Conservation (phyloP, 2,797 vertebrate species). For the Sebastes reedi region DNA sequence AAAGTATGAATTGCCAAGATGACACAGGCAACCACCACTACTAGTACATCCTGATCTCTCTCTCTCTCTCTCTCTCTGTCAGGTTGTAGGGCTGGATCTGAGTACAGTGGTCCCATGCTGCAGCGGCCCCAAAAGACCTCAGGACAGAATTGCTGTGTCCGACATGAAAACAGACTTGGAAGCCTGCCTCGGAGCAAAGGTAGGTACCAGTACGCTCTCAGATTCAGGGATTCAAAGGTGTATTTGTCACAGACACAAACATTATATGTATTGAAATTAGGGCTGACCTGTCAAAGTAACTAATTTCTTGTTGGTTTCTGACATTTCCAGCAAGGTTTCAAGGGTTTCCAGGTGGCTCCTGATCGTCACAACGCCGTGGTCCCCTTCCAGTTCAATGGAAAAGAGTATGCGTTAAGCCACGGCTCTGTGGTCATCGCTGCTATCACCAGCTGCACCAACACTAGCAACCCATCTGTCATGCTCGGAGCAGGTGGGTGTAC, state of each 20-base stretch:
- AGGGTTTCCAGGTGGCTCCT: slow-evolving; percentile 91
- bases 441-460: slow-evolving; percentile 99
- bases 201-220: slow-evolving; percentile 40
- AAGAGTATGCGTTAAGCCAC: slow-evolving; percentile 86
- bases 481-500: slow-evolving; percentile 89
- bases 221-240: neutral
- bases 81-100: slow-evolving; percentile 95
- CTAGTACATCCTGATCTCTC: neutral
- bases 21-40: too few relatives aligned
- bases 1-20: neutral
- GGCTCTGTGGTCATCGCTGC: slow-evolving; percentile 98
- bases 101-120: slow-evolving; percentile 92
- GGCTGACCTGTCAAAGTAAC: neutral
- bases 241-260: neutral
- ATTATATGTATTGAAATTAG: neutral
- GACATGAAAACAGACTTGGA: slow-evolving; percentile 97
- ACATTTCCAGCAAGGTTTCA: slow-evolving; percentile 93
- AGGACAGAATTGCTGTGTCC: slow-evolving; percentile 91
- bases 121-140: slow-evolving; percentile 96
- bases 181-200: slow-evolving; percentile 91
- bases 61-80: neutral
- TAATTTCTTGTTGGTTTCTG: neutral
- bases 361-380: slow-evolving; percentile 73
- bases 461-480: slow-evolving; percentile 99
- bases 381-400: slow-evolving; percentile 85